Base-by-base conservation (phyloP, 1,140 invertebrate species). In the Laodelphax striatellus region DNA sequence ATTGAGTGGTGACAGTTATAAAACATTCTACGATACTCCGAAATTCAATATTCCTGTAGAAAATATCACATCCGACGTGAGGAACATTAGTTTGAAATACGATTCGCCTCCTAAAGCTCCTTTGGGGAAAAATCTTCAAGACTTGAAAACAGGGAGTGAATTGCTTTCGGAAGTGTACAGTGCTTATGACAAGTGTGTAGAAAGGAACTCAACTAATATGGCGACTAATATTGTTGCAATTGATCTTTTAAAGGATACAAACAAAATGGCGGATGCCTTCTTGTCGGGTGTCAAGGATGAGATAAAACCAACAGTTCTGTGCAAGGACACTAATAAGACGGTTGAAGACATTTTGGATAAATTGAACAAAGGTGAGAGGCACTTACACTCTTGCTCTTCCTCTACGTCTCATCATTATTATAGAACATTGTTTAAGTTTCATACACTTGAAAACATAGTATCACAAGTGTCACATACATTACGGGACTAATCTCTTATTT, bases 21-120 rank as follows among this genome's bases (percentile, higher is more conserved):
- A 82, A 65, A 71, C 75, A 8, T 80, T 81, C 63, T 81, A 82
- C 67, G 77, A 82, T 61, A 81, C 81, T 62, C 75, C 79, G 0
- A 79, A 80, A 53, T 76, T 80, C 50, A 76, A 77, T 65, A 75
- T 80, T 62, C 73, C 61, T 14, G 28, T 53, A n/a, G 54, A 64
- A 17, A 28, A 24, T 17, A 42, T 41, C 22, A 17, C 46, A 10
- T 19, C 11, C 9, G 46, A 50, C 21, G 9, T 50, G 14, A 22
- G 13, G 11, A 50, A 28, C 24, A 16, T 19, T 13, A 50, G 52
- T 41, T 16, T 46, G 55, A 62, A 55, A 28, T 14, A 28, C 11
- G 34, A 38, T 38, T 38, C 34, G 3, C 10, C 34, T 38, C 3
- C 9, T 5, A 38, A 38, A 38, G 34, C 24, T 28, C 24, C 24